Evolutionary conservation across 2,888 invertebrate genomes (phyloP).

Genomic region (Aplocera efformata): DNA sequence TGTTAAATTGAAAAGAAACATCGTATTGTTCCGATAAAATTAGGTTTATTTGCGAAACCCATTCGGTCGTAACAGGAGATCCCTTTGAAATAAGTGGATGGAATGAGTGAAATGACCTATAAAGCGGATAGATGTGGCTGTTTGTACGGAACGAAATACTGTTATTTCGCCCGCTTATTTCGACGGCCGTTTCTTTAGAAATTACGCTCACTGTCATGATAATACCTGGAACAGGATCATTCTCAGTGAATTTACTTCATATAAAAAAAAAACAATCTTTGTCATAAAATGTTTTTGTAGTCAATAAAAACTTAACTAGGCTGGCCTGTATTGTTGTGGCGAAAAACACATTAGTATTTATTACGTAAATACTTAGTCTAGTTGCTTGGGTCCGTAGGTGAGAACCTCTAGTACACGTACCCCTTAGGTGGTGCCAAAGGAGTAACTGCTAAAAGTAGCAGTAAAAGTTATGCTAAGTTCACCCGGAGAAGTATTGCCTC

Average conservation of each 20-base stretch:
- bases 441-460: too few relatives aligned
- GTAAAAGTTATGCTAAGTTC: too few relatives aligned
- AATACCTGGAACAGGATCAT: constrained; percentile 4
- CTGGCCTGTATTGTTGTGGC: too few relatives aligned
- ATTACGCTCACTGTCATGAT: constrained; percentile 20
- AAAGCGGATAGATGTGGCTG: constrained; percentile 68
- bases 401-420: too few relatives aligned
- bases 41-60: constrained; percentile 74
- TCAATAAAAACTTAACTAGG: too few relatives aligned
- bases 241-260: neutral
- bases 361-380: too few relatives aligned
- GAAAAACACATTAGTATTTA: too few relatives aligned
- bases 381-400: too few relatives aligned
- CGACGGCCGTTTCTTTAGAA: constrained; percentile 25
- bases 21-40: constrained; percentile 67
- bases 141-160: constrained; percentile 48
- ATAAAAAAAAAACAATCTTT: too few relatives aligned
- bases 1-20: constrained; percentile 78
- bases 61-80: constrained; percentile 69
- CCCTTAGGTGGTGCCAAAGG: too few relatives aligned
- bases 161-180: constrained; percentile 44
- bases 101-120: constrained; percentile 73
- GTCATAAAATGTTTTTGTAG: too few relatives aligned
- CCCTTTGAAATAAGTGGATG: constrained; percentile 73
- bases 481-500: too few relatives aligned